Evolutionary conservation across 2,113 vertebrate genomes (phyloP), one percentile per base, ranked within the genome.

Genomic region (Circaetus cinerascens): DNA sequence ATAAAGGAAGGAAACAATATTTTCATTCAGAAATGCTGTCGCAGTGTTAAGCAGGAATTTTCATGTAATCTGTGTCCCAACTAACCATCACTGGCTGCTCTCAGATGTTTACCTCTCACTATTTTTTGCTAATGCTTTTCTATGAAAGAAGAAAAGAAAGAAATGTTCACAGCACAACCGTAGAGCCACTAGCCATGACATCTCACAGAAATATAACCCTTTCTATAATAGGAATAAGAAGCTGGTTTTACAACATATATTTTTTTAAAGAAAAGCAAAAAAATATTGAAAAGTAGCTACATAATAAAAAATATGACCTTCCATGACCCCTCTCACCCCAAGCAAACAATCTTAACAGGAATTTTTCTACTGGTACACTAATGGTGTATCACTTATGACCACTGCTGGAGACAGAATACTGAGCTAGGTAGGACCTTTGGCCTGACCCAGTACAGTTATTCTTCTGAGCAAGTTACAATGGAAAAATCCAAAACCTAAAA

Each of bases 321-420:
- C 71, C 23, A 53, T 79, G 90, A 92, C 88, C 88, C 62, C 23
- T 91, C 48, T 92, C 81, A 92, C 78, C 57, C 67, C 1, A 20
- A 79, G 79, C 40, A 94, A 94, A 90, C n/a, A 84, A 89, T 87
- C 64, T 94, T 81, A 91, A 91, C 78, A 93, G 74, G 57, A 86
- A 21, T 95, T 95, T 93, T 93, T 94, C 53, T 86, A 46, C 82
- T 46, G 40, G 34, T 68, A 56, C 71, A 92, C 78, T 92, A 93
- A 95, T 93, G 71, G 74, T 88, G 45, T 69, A 72, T 68, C 78
- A 72, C 88, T 94, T 95, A 93, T 64, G 78, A 76, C 78, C 57
- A 48, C 71, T 92, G 74, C 48, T 79, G 27, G 63, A 93, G 74
- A 90, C 19, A 82, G 73, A 95, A 79, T 51, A 93, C 41, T 3